Conservation (phyloP, 2,797 vertebrate genomes). For the Syngnathus rostellatus region DNA sequence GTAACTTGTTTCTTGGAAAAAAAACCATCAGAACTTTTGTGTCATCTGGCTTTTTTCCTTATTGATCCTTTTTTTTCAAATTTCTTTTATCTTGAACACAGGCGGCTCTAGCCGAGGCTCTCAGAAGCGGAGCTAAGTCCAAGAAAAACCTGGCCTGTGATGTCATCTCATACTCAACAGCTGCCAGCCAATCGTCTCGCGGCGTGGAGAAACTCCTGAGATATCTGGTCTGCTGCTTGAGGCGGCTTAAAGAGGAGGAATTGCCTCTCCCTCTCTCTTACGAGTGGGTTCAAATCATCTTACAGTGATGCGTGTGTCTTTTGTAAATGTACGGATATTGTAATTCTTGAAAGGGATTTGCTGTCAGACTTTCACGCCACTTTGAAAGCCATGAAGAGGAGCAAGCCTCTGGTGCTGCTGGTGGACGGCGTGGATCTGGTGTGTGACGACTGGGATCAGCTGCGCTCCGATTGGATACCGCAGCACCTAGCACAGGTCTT, state of each 20-base stretch:
- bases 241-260: constrained; percentile 37
- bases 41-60: too few species aligned
- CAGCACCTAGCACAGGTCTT: constrained; percentile 69
- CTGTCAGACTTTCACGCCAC: constrained; percentile 67
- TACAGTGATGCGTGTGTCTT: not conserved
- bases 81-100: constrained; percentile 25
- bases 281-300: constrained; percentile 48
- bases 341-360: constrained; percentile 62
- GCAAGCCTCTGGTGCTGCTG: constrained; percentile 66
- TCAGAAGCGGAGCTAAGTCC: constrained; percentile 45
- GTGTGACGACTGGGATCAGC: constrained; percentile 60
- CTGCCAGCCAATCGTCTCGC: constrained; percentile 70
- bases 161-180: constrained; percentile 76
- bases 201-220: constrained; percentile 67
- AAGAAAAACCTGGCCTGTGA: constrained; percentile 42
- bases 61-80: too few species aligned
- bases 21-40: not conserved
- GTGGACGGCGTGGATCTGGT: constrained; percentile 75
- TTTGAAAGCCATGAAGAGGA: constrained; percentile 43
- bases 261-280: constrained; percentile 58
- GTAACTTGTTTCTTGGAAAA: constrained; percentile 43
- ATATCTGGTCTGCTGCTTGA: constrained; percentile 66
- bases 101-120: constrained; percentile 74
- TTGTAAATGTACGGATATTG: not conserved
- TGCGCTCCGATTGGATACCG: constrained; percentile 81